Percentiles rank a stretch among this genome's conserved stretches.
phyloP scores from a whole-genome alignment of 1,140 invertebrate species.

The Papilio glaucus region DNA sequence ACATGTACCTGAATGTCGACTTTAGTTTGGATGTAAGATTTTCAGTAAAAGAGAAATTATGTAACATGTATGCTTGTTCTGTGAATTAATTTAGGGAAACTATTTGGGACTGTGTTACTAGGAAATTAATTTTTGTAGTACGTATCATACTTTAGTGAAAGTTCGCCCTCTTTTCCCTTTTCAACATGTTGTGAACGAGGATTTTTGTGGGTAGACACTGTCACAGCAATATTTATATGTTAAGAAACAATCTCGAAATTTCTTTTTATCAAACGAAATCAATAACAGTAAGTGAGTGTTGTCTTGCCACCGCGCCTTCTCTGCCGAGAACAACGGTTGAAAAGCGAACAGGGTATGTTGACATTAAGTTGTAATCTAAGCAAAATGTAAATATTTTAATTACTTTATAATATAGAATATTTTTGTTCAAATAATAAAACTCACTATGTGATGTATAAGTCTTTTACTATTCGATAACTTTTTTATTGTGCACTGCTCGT shows the following conservation, averaged over 20 bases:
- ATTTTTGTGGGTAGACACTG: slow-evolving; percentile 36
- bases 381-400: slow-evolving; percentile 80
- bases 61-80: slow-evolving; percentile 39
- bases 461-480: slow-evolving; percentile 41
- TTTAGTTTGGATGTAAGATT: slow-evolving; percentile 45
- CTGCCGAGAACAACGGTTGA: slow-evolving; percentile 74
- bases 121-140: slow-evolving; percentile 73
- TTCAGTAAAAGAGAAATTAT: slow-evolving; percentile 37
- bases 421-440: slow-evolving; percentile 82
- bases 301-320: slow-evolving; percentile 50
- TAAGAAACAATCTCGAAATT: slow-evolving; percentile 37
- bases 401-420: slow-evolving; percentile 75
- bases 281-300: slow-evolving; percentile 1
- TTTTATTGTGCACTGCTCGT: too few relatives aligned
- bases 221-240: slow-evolving; percentile 41
- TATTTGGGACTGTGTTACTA: slow-evolving; percentile 80
- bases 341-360: slow-evolving; percentile 81
- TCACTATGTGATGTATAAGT: slow-evolving; percentile 73
- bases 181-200: slow-evolving; percentile 74
- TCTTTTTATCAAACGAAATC: slow-evolving; percentile 34
- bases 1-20: slow-evolving; percentile 71
- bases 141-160: slow-evolving; percentile 60
- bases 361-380: slow-evolving; percentile 77
- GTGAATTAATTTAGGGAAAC: slow-evolving; percentile 62
- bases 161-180: slow-evolving; percentile 75